Percentiles rank a stretch among this genome's conserved stretches.
These are phyloP conservation scores for Galerucella calmariensis DNA, from an alignment of 2,888 invertebrate genomes.

Conservation along the genomic window DNA sequence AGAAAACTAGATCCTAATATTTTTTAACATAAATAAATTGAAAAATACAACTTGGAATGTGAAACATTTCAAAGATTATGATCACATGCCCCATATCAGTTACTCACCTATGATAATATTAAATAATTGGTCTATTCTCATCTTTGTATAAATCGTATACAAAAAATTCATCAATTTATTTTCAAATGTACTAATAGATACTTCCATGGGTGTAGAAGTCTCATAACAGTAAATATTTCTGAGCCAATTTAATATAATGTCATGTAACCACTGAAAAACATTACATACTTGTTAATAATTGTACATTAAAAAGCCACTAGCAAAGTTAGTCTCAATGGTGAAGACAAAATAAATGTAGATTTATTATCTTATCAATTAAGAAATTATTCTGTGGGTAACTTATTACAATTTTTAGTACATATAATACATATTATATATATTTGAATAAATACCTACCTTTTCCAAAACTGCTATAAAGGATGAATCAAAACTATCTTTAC, in stretches of 20 bases:
- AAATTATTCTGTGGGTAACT: too few species aligned
- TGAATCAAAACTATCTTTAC: conserved; percentile 87
- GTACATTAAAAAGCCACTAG: not conserved
- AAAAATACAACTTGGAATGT: too few species aligned
- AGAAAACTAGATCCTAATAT: too few species aligned
- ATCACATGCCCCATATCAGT: not conserved
- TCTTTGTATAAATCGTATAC: conserved; percentile 88
- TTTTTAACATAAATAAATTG: too few species aligned
- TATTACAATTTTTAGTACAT: not conserved
- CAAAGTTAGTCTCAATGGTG: not conserved
- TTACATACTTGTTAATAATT: not conserved
- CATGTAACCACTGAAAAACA: conserved; percentile 81
- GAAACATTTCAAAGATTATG: too few species aligned
- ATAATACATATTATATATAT: not conserved
- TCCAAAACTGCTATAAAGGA: conserved; percentile 82
- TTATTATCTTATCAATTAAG: too few species aligned
- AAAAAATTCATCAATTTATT: conserved; percentile 84
- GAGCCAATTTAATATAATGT: conserved; percentile 88
- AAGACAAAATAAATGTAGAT: not conserved
- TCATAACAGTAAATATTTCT: conserved; percentile 82
- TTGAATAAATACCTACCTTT: conserved; percentile 66
- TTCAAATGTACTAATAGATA: conserved; percentile 74
- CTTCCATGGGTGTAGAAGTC: conserved; percentile 69
- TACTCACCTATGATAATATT: conserved; percentile 87
- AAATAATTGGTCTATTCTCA: conserved; percentile 91